Percentiles rank a stretch among this genome's conserved stretches.
Evolutionary conservation across 2,797 vertebrate species (phyloP).

Genomic region (Sebastes jordani): DNA sequence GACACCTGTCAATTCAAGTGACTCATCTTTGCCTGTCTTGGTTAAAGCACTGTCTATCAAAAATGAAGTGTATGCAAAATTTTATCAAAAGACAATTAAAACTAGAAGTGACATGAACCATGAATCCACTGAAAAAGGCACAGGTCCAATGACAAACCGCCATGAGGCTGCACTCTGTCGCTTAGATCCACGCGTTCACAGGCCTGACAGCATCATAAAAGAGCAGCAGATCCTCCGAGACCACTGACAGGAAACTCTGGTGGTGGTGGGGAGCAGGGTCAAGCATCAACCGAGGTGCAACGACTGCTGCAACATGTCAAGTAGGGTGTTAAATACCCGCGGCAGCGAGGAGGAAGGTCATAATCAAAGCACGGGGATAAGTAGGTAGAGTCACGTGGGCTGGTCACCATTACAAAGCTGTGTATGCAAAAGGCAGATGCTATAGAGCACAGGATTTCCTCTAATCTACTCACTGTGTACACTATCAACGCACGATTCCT

Average conservation of each 20-base stretch:
- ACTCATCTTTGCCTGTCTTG: not conserved
- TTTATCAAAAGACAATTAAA: not conserved
- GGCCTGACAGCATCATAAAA: not conserved
- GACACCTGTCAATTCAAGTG: not conserved
- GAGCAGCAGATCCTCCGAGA: not conserved
- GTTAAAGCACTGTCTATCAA: not conserved
- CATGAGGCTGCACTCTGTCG: not conserved
- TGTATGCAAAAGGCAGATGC: constrained; percentile 12
- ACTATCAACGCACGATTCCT: not conserved
- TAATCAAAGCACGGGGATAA: constrained; percentile 38
- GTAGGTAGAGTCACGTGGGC: not conserved
- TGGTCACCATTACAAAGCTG: constrained; percentile 25
- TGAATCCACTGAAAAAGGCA: not conserved
- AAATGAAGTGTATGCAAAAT: not conserved
- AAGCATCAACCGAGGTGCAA: constrained; percentile 18
- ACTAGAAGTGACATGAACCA: not conserved
- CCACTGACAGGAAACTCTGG: constrained; percentile 1
- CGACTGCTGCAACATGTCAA: constrained; percentile 16
- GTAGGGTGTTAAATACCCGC: constrained; percentile 21
- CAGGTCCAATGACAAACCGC: not conserved
- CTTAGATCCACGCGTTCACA: not conserved
- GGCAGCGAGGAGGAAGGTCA: constrained; percentile 4
- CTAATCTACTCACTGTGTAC: constrained; percentile 17
- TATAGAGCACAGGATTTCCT: constrained; percentile 6
- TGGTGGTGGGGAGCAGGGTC: not conserved